phyloP scores from a whole-genome alignment of 2,113 vertebrate species.

The Theristicus caerulescens region DNA sequence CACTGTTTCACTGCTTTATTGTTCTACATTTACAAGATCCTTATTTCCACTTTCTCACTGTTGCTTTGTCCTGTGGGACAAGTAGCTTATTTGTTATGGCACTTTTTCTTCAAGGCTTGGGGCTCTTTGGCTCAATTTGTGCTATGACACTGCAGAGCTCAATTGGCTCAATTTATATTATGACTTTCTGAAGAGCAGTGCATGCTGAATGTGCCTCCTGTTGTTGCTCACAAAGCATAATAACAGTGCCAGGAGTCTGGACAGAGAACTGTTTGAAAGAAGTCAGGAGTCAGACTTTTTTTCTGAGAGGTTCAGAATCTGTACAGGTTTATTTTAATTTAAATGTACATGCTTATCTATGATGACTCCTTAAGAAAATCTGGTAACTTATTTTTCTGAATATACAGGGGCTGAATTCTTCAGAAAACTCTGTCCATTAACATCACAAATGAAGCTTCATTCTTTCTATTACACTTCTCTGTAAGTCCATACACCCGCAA shows the following conservation, averaged over 20 bases:
- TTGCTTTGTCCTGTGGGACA: not conserved
- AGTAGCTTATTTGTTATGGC: not conserved
- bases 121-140: not conserved
- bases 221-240: not conserved
- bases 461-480: not conserved
- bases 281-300: not conserved
- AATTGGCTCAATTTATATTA: not conserved
- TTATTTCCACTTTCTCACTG: not conserved
- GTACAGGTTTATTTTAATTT: not conserved
- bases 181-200: not conserved
- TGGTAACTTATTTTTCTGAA: not conserved
- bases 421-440: not conserved
- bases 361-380: not conserved
- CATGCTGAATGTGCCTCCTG: not conserved
- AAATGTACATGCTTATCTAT: not conserved
- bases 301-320: not conserved
- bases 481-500: not conserved
- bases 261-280: not conserved
- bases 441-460: not conserved
- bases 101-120: not conserved
- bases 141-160: not conserved
- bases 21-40: not conserved
- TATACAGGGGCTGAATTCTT: not conserved
- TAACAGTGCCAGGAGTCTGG: not conserved
- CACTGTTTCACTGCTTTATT: not conserved